Conservation (phyloP, 2,888 invertebrate genomes). For the Anorthoa munda region DNA sequence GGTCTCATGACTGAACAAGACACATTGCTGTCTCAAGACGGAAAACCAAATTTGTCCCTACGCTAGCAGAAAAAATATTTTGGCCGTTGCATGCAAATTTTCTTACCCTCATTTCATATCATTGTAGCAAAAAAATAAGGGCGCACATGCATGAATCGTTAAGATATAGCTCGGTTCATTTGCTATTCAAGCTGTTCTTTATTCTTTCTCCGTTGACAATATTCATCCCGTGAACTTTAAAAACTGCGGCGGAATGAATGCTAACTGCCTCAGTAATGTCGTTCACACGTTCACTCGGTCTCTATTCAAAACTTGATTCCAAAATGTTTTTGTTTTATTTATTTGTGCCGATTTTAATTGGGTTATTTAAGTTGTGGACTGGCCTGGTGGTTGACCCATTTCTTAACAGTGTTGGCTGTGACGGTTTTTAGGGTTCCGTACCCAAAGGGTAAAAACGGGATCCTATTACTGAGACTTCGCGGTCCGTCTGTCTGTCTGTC, state of each 20-base stretch:
- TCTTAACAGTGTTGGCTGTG: constrained; percentile 20
- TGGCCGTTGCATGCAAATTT: constrained; percentile 24
- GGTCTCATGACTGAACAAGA: not conserved
- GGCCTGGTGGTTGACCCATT: constrained; percentile 41
- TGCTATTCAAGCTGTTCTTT: constrained; percentile 56
- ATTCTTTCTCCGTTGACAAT: constrained; percentile 50
- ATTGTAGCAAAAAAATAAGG: constrained; percentile 34
- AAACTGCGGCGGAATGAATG: constrained; percentile 47
- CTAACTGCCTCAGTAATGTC: constrained; percentile 47
- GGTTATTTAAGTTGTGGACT: constrained; percentile 31
- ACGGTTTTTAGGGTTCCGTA: no score
- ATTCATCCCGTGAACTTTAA: constrained; percentile 44
- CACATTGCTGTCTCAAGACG: not conserved
- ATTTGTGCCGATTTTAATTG: constrained; percentile 53
- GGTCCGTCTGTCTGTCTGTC: no score
- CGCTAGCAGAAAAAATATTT: not conserved
- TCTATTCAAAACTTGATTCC: constrained; percentile 46
- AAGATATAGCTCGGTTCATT: constrained; percentile 52
- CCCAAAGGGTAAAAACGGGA: no score
- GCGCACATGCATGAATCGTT: constrained; percentile 47
- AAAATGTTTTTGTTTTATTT: constrained; percentile 48
- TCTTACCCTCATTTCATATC: constrained; percentile 8
- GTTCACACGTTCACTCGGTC: constrained; percentile 8
- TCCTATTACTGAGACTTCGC: no score
- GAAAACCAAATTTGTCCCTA: not conserved